Evolutionary conservation across 2,113 vertebrate species (phyloP).

Genomic region (Apus apus): DNA sequence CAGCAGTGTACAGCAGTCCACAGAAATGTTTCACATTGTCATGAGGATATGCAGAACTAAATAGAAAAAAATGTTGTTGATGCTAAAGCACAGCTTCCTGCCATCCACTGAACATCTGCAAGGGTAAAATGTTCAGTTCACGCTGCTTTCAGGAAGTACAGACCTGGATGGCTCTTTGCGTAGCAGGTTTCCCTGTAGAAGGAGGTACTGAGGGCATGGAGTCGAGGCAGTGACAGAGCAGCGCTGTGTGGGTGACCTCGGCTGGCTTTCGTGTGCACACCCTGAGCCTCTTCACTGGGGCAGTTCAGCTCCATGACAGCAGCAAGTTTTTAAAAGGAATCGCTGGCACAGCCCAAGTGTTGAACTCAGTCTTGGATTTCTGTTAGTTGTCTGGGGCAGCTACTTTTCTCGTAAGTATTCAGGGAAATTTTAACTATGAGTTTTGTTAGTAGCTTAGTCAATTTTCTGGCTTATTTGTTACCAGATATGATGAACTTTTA

Average conservation of each 20-base stretch:
- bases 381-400: not conserved
- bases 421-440: not conserved
- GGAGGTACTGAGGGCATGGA: not conserved
- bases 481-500: not conserved
- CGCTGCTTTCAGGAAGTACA: not conserved
- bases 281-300: not conserved
- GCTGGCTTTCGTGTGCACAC: rapidly evolving
- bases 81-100: not conserved
- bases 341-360: rapidly evolving
- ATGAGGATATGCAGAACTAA: not conserved
- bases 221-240: not conserved
- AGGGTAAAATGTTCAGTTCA: not conserved
- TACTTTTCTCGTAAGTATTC: not conserved
- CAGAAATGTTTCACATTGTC: not conserved
- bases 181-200: not conserved
- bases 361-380: not conserved
- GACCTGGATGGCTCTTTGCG: not conserved
- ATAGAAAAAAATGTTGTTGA: not conserved
- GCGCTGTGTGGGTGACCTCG: rapidly evolving
- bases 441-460: not conserved
- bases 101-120: not conserved
- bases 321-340: not conserved
- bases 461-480: not conserved
- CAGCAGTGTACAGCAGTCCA: not conserved
- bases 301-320: not conserved